These are phyloP conservation scores for Erebia epiphron DNA, from an alignment of 2,888 invertebrate species.

Conservation along the genomic window DNA sequence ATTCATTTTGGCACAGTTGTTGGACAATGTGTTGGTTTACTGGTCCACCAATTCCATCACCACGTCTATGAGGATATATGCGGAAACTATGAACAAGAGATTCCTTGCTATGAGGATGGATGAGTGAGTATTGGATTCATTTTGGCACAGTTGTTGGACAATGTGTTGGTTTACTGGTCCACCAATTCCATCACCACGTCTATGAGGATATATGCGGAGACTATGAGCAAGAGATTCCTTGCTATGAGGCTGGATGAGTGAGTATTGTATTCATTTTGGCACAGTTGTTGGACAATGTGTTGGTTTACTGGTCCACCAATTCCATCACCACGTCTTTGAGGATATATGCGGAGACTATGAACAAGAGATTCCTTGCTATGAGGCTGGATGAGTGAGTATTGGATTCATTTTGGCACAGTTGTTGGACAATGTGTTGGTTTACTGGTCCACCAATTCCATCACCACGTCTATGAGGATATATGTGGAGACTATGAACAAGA, in stretches of 20 bases:
- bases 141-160: conserved; percentile 63
- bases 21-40: conserved; percentile 83
- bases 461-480: too few relatives aligned
- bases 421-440: conserved; percentile 82
- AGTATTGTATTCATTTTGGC: conserved; percentile 43
- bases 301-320: conserved; percentile 81
- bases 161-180: conserved; percentile 82
- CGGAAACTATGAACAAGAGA: conserved; percentile 76
- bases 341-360: conserved; percentile 84
- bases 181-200: conserved; percentile 74
- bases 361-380: conserved; percentile 47
- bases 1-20: background rate
- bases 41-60: conserved; percentile 77
- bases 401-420: background rate
- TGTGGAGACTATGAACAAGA: too few relatives aligned
- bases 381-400: conserved; percentile 52
- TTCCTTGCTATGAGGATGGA: conserved; percentile 41
- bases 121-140: conserved; percentile 53
- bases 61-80: conserved; percentile 80
- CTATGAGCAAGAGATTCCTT: conserved; percentile 54
- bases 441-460: conserved; percentile 79
- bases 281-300: conserved; percentile 77
- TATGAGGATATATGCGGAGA: conserved; percentile 84
- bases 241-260: conserved; percentile 46
- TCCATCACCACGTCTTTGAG: conserved; percentile 75